Evolutionary conservation across 2,888 invertebrate genomes (phyloP).

Genomic region (Oscheius onirici): DNA sequence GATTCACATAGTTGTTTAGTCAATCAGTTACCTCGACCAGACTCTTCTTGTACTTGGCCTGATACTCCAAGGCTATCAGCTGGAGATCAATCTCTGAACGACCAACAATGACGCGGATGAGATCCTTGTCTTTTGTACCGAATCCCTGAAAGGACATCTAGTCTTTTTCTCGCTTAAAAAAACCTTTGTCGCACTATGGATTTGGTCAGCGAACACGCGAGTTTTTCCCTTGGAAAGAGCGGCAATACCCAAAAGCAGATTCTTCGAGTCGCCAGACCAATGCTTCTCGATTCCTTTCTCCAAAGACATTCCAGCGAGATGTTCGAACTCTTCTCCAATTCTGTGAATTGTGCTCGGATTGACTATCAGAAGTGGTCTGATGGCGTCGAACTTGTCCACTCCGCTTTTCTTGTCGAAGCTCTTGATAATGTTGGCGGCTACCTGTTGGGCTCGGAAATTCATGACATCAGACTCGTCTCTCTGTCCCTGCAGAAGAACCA

Average conservation of each 20-base stretch:
- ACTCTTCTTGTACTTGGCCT: conserved; percentile 69
- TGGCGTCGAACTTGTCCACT: conserved; percentile 51
- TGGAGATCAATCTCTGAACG: conserved; percentile 78
- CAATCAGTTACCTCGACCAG: conserved; percentile 44
- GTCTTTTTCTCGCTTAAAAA: not conserved
- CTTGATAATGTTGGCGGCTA: not conserved
- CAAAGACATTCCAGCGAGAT: conserved; percentile 47
- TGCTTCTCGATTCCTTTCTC: conserved; percentile 63
- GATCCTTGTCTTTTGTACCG: conserved; percentile 63
- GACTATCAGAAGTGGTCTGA: conserved; percentile 1
- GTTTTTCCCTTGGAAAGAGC: conserved; percentile 50
- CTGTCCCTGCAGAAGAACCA: conserved; percentile 66
- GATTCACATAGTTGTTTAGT: not conserved
- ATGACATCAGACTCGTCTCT: conserved; percentile 57
- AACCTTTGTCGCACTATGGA: conserved; percentile 67
- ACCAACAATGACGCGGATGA: conserved; percentile 66
- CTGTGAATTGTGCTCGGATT: conserved; percentile 19
- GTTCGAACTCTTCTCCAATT: conserved; percentile 51
- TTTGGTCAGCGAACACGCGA: conserved; percentile 67
- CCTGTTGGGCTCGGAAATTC: conserved; percentile 40
- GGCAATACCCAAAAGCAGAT: conserved; percentile 12
- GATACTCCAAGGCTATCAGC: conserved; percentile 84
- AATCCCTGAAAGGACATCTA: conserved; percentile 47
- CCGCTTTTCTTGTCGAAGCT: conserved; percentile 48
- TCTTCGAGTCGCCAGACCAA: conserved; percentile 61